Evolutionary conservation across 2,113 vertebrate genomes (phyloP), one percentile per base, ranked within the genome.

Genomic region (Cyprinodon tularosa): DNA sequence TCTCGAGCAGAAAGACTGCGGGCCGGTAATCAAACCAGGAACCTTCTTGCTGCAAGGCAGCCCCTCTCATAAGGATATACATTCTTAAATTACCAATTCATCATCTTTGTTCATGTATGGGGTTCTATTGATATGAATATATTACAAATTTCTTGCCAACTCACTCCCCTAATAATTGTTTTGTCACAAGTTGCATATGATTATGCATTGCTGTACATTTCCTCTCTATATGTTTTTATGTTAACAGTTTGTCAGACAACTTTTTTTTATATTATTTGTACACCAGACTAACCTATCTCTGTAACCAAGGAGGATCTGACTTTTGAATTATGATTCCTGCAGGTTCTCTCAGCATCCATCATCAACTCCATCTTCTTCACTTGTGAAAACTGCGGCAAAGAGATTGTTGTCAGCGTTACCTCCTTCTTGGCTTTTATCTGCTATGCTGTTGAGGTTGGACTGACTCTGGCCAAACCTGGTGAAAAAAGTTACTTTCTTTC

Each of bases 401-500:
- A 68, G 57, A 96, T 95, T 0, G 93, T 79, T 0, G 96, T 95
- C 69, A 92, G 91, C 0, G 70, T 94, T 0, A 78, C 76, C 4
- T 96, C 96, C 73, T 95, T 81, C 44, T 36, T 97, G 65, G 93
- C 94, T 82, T 97, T 95, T 83, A 13, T 95, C 1, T 68, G 95
- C 66, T 97, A 97, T 0, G 82, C 94, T 3, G 0, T 59, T 0
- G 96, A 98, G 87, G 96, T 97, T 53, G 93, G 94, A 0, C 80
- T 97, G 36, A 96, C 89, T 40, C 91, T 95, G 0, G 93, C 95
- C 76, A 94, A 90, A 84, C 90, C 94, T 0, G 96, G 95, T 0
- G 96, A 97, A 81, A 84, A 96, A 72, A 96, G 95, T 69, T 95
- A 95, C 39, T 97, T 97, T 78, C 93, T 98, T 45, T 93, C 94